Evolutionary conservation across 2,888 invertebrate species (phyloP).

Genomic region (Idaea straminata): DNA sequence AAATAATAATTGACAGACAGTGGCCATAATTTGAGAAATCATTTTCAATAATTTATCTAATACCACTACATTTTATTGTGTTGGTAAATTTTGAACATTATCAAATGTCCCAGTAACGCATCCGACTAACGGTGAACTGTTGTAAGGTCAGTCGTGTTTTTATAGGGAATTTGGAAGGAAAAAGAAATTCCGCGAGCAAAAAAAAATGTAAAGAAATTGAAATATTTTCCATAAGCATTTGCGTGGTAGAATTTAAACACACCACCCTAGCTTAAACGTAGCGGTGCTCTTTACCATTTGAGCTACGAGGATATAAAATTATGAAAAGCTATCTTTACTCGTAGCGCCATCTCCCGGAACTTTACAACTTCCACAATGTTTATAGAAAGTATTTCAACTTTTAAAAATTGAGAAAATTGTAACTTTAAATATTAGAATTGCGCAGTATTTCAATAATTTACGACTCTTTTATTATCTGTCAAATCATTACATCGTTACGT

Average conservation of each 20-base stretch:
- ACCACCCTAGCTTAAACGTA: too few species aligned
- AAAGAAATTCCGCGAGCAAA: background rate
- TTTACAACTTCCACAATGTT: too few species aligned
- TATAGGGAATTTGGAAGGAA: background rate
- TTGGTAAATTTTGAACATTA: background rate
- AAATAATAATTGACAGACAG: too few species aligned
- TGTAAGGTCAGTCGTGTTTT: background rate
- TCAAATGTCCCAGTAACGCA: background rate
- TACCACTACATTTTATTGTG: background rate
- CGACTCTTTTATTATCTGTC: background rate
- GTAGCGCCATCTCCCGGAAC: too few species aligned
- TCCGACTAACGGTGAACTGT: background rate
- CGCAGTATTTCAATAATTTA: background rate
- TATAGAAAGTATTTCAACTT: background rate
- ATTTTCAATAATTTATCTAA: too few species aligned
- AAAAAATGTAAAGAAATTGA: background rate
- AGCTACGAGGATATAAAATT: too few species aligned
- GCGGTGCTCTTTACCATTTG: too few species aligned
- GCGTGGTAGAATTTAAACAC: too few species aligned
- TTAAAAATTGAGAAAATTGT: background rate
- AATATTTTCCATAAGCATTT: background rate
- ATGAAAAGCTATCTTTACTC: too few species aligned
- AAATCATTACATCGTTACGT: background rate
- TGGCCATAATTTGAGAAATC: too few species aligned
- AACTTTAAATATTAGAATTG: background rate